Percentiles rank a stretch among this genome's conserved stretches.
phyloP scores from a whole-genome alignment of 2,797 vertebrate genomes.

The Coranthus polyacanthus region DNA sequence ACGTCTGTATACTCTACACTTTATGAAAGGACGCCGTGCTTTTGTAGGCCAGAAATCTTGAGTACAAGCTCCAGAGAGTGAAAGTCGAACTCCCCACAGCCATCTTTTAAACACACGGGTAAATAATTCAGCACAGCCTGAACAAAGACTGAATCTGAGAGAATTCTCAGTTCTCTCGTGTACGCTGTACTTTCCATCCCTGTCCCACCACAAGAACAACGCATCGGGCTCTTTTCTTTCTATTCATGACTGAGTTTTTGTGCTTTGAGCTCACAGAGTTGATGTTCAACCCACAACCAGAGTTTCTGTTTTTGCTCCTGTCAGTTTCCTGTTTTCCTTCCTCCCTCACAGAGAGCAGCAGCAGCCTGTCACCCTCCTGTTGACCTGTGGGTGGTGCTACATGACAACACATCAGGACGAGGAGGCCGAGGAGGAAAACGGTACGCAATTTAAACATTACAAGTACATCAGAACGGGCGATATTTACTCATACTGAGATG shows the following conservation, averaged over 20 bases:
- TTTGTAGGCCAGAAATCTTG: constrained; percentile 50
- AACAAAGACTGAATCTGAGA: constrained; percentile 75
- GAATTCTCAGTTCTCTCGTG: constrained; percentile 47
- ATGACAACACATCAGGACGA: constrained; percentile 84
- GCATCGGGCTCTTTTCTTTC: constrained; percentile 53
- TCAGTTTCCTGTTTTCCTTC: constrained; percentile 16
- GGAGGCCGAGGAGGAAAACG: constrained; percentile 5
- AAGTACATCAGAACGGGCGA: no score
- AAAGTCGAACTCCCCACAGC: constrained; percentile 68
- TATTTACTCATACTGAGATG: background rate
- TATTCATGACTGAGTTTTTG: constrained; percentile 37
- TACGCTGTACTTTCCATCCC: constrained; percentile 57
- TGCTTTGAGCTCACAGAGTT: constrained; percentile 19
- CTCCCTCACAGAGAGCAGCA: constrained; percentile 23
- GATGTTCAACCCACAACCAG: no score
- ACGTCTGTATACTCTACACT: constrained; percentile 35
- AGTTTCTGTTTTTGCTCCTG: constrained; percentile 36
- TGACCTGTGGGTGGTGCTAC: constrained; percentile 97
- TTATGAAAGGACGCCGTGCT: constrained; percentile 51
- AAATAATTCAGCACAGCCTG: constrained; percentile 79
- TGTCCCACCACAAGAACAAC: constrained; percentile 69
- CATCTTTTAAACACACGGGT: constrained; percentile 76
- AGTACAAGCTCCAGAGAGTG: constrained; percentile 50
- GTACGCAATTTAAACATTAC: background rate
- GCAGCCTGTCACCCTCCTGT: constrained; percentile 73